Conservation (phyloP, 2,113 vertebrate genomes). For the Setophaga kirtlandii region DNA sequence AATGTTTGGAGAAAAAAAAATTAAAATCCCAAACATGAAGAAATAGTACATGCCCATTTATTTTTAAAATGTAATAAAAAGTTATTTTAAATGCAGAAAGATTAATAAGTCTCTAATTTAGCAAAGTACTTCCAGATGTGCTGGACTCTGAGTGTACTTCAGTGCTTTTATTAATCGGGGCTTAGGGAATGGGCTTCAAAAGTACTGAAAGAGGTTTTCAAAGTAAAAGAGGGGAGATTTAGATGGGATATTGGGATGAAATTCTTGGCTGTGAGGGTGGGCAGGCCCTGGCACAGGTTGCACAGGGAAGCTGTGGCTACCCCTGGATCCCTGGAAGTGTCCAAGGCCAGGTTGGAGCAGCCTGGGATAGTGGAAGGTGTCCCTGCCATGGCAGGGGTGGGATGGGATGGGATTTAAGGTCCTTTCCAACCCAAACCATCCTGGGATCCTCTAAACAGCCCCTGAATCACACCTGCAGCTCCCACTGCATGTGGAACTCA, state of each 20-base stretch:
- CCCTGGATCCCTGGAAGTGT: no score
- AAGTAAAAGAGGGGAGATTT: background rate
- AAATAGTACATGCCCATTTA: conserved; percentile 12
- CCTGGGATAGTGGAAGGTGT: background rate
- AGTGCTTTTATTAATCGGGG: background rate
- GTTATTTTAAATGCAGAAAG: conserved; percentile 46
- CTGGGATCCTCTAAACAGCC: background rate
- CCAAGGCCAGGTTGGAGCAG: background rate
- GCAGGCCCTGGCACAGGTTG: background rate
- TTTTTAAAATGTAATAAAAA: conserved; percentile 47
- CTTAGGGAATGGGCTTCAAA: background rate
- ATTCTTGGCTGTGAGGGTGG: background rate
- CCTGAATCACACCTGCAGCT: background rate
- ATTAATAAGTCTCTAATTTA: conserved; percentile 57
- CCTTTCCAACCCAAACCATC: background rate
- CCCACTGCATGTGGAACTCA: rapidly evolving
- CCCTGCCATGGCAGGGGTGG: background rate
- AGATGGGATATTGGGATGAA: background rate
- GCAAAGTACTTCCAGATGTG: conserved; percentile 47
- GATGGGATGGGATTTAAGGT: background rate
- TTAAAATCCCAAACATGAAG: background rate
- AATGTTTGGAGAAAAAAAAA: background rate
- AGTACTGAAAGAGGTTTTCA: background rate
- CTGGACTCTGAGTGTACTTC: background rate
- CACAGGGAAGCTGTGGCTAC: background rate